Percentiles rank a stretch among this genome's conserved stretches.
phyloP scores from a whole-genome alignment of 2,888 invertebrate species.

The Zygogramma bicolorata region DNA sequence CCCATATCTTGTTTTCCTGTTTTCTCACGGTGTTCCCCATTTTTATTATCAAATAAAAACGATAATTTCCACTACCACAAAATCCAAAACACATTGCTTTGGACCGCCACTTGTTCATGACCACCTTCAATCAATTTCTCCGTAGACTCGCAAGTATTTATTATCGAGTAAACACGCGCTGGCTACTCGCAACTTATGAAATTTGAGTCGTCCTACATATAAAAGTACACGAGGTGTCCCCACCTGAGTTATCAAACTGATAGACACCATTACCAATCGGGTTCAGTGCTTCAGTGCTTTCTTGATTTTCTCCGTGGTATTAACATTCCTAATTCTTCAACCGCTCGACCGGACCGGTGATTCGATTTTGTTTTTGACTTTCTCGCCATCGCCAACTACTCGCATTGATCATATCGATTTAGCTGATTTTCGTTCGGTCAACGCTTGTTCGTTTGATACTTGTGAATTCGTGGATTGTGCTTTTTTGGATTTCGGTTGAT shows the following conservation, averaged over 20 bases:
- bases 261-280: slow-evolving; percentile 24
- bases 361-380: slow-evolving; percentile 3
- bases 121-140: background rate
- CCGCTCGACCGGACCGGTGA: background rate
- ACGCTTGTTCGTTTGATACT: background rate
- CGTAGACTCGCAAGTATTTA: background rate
- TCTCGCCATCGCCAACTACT: background rate
- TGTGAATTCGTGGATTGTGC: background rate
- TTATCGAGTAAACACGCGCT: background rate
- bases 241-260: slow-evolving; percentile 31
- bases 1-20: no score
- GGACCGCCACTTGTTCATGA: no score
- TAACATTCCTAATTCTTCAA: slow-evolving; percentile 22
- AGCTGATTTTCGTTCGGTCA: background rate
- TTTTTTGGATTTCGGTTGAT: background rate
- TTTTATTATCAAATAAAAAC: no score
- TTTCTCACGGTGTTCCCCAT: no score
- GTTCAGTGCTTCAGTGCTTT: slow-evolving; percentile 37
- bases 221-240: slow-evolving; percentile 29
- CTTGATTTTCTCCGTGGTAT: slow-evolving; percentile 35
- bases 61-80: background rate
- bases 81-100: background rate
- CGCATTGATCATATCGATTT: background rate
- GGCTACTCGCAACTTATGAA: slow-evolving; percentile 17
- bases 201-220: slow-evolving; percentile 27